A percentile compares a stretch with the other conserved stretches of the same genome.
phyloP scores from a whole-genome alignment of 2,888 invertebrate genomes.

The Acanthococcus lagerstroemiae region DNA sequence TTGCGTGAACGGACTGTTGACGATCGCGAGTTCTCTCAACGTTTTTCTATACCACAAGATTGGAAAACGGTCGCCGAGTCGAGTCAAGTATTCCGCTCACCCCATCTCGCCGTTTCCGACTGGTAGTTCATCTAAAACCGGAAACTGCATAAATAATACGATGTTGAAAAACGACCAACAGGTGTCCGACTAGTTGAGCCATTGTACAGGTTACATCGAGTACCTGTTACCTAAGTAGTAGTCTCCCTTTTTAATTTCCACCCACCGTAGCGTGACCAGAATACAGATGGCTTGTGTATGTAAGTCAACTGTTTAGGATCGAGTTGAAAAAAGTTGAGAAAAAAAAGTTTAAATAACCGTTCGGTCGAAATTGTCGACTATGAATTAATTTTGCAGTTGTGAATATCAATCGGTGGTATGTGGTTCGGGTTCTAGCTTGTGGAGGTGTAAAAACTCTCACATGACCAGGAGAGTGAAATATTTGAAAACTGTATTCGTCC shows the following conservation, averaged over 20 bases:
- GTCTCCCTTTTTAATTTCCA: slow-evolving; percentile 12
- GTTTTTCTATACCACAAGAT: no score
- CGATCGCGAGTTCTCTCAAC: no score
- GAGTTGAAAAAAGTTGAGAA: background rate
- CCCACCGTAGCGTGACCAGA: slow-evolving; percentile 29
- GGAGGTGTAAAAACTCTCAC: background rate
- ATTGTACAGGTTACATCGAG: background rate
- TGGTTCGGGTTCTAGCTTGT: background rate
- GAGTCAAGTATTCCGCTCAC: background rate
- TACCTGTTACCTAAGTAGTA: background rate
- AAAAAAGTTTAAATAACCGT: slow-evolving; percentile 6
- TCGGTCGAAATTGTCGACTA: background rate
- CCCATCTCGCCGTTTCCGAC: slow-evolving; percentile 14
- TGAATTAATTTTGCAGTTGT: background rate
- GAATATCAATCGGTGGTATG: no score
- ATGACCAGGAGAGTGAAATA: background rate
- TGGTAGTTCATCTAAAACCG: slow-evolving; percentile 19
- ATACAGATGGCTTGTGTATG: slow-evolving; percentile 2
- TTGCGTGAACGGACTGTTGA: no score
- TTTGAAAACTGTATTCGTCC: background rate
- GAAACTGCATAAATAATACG: slow-evolving; percentile 25
- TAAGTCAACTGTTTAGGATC: background rate
- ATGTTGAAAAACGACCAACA: background rate
- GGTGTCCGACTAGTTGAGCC: background rate
- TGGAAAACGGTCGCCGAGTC: background rate